Evolutionary conservation across 2,888 invertebrate species (phyloP).

Genomic region (Corythucha ciliata): DNA sequence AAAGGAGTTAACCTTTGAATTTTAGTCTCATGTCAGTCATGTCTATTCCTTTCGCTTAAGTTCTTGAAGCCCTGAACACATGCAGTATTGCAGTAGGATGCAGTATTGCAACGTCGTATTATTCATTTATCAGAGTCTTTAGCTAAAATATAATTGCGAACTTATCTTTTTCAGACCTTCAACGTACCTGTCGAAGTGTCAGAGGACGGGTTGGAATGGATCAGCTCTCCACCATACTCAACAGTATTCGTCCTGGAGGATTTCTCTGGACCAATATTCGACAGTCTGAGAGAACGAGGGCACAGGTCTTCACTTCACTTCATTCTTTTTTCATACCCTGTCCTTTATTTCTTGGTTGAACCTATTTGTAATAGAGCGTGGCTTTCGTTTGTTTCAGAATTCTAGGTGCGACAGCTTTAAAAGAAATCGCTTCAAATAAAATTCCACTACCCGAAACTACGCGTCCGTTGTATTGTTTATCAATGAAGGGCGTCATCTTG

Average conservation of each 20-base stretch:
- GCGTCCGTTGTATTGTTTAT: conserved; percentile 70
- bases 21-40: no score
- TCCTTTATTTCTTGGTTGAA: not conserved
- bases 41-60: no score
- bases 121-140: no score
- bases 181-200: conserved; percentile 54
- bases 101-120: no score
- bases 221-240: conserved; percentile 50
- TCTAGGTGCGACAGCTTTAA: conserved; percentile 69
- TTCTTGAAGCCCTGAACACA: no score
- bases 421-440: conserved; percentile 60
- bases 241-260: conserved; percentile 63
- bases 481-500: conserved; percentile 79
- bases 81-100: no score
- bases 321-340: conserved; percentile 5
- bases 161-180: conserved; percentile 42
- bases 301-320: conserved; percentile 46
- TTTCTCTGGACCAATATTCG: conserved; percentile 63
- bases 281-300: conserved; percentile 54
- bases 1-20: no score
- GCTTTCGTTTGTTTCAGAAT: conserved; percentile 51
- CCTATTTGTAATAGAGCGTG: not conserved
- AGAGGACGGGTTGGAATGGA: conserved; percentile 51
- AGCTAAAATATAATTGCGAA: no score
- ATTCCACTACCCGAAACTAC: conserved; percentile 63